Evolutionary conservation across 2,797 vertebrate genomes (phyloP).

Genomic region (Rallus crepitans): DNA sequence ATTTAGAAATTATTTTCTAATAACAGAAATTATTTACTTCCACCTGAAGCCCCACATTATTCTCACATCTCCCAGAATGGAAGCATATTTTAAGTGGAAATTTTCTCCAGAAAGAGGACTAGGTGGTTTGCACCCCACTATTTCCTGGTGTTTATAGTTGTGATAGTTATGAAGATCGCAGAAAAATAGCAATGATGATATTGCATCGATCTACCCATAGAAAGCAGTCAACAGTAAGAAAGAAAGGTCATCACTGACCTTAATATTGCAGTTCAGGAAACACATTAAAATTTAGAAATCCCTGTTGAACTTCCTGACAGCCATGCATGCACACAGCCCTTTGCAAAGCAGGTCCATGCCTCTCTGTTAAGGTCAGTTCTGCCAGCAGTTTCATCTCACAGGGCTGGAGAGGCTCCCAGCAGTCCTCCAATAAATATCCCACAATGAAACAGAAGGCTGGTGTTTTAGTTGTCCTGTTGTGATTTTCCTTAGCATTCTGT

Average conservation of each 20-base stretch:
- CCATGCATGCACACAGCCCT: background rate
- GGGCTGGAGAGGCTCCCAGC: background rate
- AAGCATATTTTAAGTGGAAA: background rate
- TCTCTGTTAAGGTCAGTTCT: background rate
- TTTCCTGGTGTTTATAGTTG: background rate
- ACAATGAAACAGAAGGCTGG: accelerated
- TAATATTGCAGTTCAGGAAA: background rate
- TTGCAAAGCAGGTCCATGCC: background rate
- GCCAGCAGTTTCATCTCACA: background rate
- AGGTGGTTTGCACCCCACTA: background rate
- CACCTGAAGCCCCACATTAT: background rate
- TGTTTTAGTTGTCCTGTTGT: background rate
- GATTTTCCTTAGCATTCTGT: background rate
- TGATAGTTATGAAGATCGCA: background rate
- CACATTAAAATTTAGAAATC: background rate
- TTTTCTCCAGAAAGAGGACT: background rate
- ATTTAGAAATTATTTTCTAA: background rate
- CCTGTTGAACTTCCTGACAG: background rate
- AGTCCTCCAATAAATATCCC: background rate
- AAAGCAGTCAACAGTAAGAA: background rate
- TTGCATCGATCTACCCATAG: background rate
- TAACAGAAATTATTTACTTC: background rate
- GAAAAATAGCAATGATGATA: background rate
- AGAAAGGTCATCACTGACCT: background rate
- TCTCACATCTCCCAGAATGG: background rate